These are phyloP conservation scores for Mesocentrotus franciscanus DNA, from an alignment of 53 echinoderm and acorn worm species.

Conservation along the genomic window DNA sequence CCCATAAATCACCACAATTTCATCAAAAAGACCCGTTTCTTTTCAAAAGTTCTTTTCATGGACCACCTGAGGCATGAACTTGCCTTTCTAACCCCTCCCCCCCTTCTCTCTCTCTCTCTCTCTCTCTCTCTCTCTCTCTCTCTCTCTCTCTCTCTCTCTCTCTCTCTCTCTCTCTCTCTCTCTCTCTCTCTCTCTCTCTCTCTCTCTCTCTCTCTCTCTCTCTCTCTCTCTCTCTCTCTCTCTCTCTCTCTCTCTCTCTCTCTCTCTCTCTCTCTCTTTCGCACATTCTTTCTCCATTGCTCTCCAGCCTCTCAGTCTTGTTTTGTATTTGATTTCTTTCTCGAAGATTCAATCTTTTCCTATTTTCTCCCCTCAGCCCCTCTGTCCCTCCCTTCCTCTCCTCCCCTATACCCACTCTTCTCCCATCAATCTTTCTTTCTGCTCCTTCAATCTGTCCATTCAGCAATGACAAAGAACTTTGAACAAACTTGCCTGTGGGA, in stretches of 20 bases:
- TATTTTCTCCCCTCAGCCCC: too few species aligned
- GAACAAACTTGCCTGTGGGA: conserved; percentile 15
- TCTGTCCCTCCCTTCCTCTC: too few species aligned
- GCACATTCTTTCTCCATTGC: too few species aligned
- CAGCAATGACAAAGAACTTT: background rate
- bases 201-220: background rate
- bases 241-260: background rate
- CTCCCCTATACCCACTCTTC: background rate
- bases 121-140: background rate
- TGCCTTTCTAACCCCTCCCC: background rate
- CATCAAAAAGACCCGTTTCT: background rate
- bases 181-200: background rate
- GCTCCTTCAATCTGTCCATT: background rate
- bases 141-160: background rate
- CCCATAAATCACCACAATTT: conserved; percentile 8
- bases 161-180: too few species aligned
- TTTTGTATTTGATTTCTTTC: too few species aligned
- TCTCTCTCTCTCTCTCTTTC: too few species aligned
- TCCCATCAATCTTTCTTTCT: background rate
- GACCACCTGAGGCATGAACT: too few species aligned
- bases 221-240: too few species aligned
- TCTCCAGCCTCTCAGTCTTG: too few species aligned
- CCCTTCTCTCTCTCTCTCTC: background rate
- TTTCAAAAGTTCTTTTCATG: background rate
- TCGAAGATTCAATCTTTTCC: too few species aligned